Conservation (phyloP, 2,888 invertebrate species). For the Harpagoxenus sublaevis region DNA sequence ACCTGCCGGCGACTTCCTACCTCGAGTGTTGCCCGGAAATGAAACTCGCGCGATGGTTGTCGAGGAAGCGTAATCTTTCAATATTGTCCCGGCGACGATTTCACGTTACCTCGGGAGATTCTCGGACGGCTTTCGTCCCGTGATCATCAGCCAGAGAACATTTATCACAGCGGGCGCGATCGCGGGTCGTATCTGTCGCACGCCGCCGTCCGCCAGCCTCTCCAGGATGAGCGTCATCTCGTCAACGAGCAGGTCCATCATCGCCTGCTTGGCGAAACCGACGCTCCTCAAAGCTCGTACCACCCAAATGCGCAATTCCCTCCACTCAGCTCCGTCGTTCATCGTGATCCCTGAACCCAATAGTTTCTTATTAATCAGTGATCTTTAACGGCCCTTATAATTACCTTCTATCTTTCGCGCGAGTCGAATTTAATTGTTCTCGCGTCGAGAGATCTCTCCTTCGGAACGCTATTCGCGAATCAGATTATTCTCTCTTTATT, state of each 20-base stretch:
- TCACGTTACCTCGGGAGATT: constrained; percentile 70
- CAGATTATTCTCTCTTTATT: not conserved
- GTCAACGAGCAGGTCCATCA: constrained; percentile 87
- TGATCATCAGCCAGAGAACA: constrained; percentile 89
- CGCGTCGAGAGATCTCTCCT: not conserved
- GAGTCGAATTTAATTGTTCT: not conserved
- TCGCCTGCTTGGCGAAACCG: constrained; percentile 88
- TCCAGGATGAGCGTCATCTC: constrained; percentile 87
- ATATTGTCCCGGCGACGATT: not conserved
- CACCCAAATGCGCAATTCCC: constrained; percentile 88
- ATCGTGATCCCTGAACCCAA: constrained; percentile 88
- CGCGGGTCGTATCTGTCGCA: constrained; percentile 79
- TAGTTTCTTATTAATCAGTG: not conserved
- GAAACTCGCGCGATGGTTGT: not conserved
- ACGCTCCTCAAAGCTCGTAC: constrained; percentile 87
- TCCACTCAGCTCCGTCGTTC: constrained; percentile 88
- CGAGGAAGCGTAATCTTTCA: not conserved
- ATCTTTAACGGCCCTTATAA: not conserved
- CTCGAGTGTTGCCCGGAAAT: not conserved
- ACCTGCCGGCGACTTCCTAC: not conserved
- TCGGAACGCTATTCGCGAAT: not conserved
- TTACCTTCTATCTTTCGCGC: not conserved
- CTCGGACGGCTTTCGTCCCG: constrained; percentile 84
- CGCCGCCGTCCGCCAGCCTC: constrained; percentile 76
- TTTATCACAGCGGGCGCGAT: constrained; percentile 89